These are phyloP conservation scores for Semibalanus balanoides DNA, from an alignment of 1,140 invertebrate species.

Conservation along the genomic window DNA sequence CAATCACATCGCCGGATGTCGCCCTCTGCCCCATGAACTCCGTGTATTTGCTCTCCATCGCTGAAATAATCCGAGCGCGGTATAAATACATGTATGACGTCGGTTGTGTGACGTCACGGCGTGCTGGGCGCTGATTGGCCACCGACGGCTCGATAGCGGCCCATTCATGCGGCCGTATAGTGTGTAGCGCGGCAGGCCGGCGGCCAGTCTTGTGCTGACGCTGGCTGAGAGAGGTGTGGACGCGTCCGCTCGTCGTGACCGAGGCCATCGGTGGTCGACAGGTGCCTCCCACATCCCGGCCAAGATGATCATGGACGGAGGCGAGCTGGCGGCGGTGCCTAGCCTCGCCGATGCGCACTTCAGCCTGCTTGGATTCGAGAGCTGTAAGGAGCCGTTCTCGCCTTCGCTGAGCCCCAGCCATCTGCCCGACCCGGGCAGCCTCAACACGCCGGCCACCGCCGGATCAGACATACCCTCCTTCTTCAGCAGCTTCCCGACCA, in stretches of 20 bases:
- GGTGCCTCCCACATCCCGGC: slow-evolving; percentile 6
- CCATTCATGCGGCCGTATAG: background rate
- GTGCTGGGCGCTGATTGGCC: slow-evolving; percentile 14
- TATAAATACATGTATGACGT: background rate
- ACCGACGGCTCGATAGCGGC: background rate
- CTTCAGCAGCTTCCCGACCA: slow-evolving; percentile 28
- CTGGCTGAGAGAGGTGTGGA: background rate
- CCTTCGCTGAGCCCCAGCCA: background rate
- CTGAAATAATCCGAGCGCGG: background rate
- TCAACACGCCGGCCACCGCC: slow-evolving; percentile 28
- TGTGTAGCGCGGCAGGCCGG: background rate
- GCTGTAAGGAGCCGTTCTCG: slow-evolving; percentile 22
- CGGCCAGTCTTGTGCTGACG: background rate
- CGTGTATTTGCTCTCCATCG: background rate
- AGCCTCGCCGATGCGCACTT: slow-evolving; percentile 14
- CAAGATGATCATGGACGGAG: slow-evolving; percentile 3
- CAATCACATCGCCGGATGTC: background rate
- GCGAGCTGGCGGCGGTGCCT: slow-evolving; percentile 4
- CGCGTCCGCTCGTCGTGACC: no score
- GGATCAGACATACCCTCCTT: slow-evolving; percentile 28
- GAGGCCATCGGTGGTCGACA: slow-evolving; percentile 24
- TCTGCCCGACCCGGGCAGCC: background rate
- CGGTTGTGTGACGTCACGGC: slow-evolving; percentile 12
- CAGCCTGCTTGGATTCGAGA: slow-evolving; percentile 19
- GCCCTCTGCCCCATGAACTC: background rate